Evolutionary conservation across 2,888 invertebrate genomes (phyloP), one percentile per base, ranked within the genome.

Genomic region (Oscheius sp.): DNA sequence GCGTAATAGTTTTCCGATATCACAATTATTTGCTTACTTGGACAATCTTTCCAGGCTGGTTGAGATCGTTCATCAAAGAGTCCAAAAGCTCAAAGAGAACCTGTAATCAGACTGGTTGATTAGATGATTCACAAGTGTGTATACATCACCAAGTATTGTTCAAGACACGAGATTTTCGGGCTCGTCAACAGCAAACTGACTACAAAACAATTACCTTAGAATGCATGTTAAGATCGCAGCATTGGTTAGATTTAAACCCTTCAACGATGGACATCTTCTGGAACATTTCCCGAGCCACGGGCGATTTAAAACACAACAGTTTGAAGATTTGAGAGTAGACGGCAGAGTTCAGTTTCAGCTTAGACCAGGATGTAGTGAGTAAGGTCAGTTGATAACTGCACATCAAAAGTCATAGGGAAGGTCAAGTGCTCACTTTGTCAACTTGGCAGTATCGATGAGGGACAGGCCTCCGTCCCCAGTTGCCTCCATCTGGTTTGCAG

Each of bases 181-280:
- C 13, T 21, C 9, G 51, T 5, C 10, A 29, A 35, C 2, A 66
- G 2, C 21, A 51, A 29, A 42, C 42, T 42, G 7, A 42, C 42
- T 3, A 42, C 42, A 42, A 42, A 47, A 7, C 2, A 33, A 53
- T 42, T 58, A 74, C 74, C 55, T 74, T 74, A 7, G 74, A 47
- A 70, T 74, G 74, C 51, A 55, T 74, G 37, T 59, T 74, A 37
- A 74, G n/a, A 32, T 74, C 74, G 60, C 74, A 76, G 50, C 63
- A 74, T 55, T 76, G 70, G 71, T 78, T 76, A 21, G 80, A 77
- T 57, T 75, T 76, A 75, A 88, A 88, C 42, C 86, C 85, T 21
- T 85, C 87, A 33, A 88, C 87, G 29, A 88, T 88, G 3, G 83
- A 83, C 86, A 86, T 87, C 74, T 88, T 88, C 70, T 88, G 88